Percentiles rank a stretch among this genome's conserved stretches.
Conservation (phyloP, 1,140 invertebrate species). For the Trichonephila clavipes region DNA sequence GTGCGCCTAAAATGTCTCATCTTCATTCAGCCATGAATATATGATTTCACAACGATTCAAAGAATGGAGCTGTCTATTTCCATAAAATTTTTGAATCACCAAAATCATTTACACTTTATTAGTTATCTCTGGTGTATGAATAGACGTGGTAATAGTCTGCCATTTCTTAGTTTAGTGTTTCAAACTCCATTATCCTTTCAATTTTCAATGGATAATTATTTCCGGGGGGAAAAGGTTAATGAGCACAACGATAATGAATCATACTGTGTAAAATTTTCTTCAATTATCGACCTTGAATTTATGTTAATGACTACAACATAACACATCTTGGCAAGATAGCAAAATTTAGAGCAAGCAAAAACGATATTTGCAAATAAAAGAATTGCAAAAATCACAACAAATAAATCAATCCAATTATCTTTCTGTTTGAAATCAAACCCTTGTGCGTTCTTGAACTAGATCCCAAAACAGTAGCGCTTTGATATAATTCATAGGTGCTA, state of each 20-base stretch:
- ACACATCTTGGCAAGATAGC: neutral
- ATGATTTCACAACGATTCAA: no score
- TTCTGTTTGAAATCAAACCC: neutral
- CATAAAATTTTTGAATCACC: no score
- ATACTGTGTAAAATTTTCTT: neutral
- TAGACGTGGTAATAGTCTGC: no score
- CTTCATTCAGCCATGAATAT: no score
- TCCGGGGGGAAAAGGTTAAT: neutral
- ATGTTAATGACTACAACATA: neutral
- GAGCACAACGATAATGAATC: neutral
- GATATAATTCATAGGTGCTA: neutral
- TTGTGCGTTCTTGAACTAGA: neutral
- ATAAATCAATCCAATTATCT: neutral
- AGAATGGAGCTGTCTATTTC: no score
- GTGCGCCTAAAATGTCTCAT: no score
- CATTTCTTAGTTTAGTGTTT: neutral
- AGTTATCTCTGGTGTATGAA: no score
- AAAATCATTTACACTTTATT: no score
- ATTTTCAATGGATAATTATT: slow-evolving; percentile 6
- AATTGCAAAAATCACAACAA: neutral
- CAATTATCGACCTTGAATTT: neutral
- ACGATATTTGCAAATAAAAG: neutral
- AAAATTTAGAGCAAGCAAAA: neutral
- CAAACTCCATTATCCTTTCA: neutral
- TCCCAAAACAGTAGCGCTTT: neutral